Evolutionary conservation across 2,888 invertebrate genomes (phyloP).

Genomic region (Sepioteuthis lessoniana): DNA sequence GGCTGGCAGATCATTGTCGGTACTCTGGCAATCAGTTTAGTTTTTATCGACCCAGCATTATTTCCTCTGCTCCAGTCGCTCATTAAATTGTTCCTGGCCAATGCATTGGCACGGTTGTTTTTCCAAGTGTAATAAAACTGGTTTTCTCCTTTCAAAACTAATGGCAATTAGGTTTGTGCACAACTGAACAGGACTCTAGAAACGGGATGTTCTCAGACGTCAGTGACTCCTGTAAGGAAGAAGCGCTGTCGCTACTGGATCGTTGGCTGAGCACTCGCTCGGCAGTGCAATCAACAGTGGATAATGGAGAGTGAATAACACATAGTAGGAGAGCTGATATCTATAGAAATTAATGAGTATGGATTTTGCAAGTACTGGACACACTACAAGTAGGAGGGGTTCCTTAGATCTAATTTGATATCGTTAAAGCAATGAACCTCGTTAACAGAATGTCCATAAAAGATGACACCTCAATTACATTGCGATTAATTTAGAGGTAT

Average conservation of each 20-base stretch:
- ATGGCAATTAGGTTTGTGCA: neutral
- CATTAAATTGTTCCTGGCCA: conserved; percentile 10
- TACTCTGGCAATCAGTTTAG: conserved; percentile 17
- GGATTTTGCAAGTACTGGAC: neutral
- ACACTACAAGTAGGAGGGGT: neutral
- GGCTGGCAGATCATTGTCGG: conserved; percentile 14
- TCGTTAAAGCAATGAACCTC: neutral
- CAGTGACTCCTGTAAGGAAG: neutral
- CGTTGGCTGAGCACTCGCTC: neutral
- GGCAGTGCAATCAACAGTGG: neutral
- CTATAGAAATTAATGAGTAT: neutral
- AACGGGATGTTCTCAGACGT: neutral
- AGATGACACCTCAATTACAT: neutral
- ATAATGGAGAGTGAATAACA: neutral
- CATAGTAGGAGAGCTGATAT: neutral
- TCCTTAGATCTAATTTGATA: neutral
- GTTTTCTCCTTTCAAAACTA: conserved; percentile 33
- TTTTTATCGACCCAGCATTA: neutral
- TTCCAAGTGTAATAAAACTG: conserved; percentile 23
- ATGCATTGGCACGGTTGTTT: conserved; percentile 33
- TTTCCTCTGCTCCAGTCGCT: neutral
- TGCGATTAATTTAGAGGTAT: neutral
- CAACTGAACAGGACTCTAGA: conserved; percentile 7
- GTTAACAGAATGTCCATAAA: neutral
- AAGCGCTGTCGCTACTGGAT: neutral